These are phyloP conservation scores for Oryctolagus cuniculus DNA, from an alignment of 2,113 vertebrate species.

Conservation along the genomic window DNA sequence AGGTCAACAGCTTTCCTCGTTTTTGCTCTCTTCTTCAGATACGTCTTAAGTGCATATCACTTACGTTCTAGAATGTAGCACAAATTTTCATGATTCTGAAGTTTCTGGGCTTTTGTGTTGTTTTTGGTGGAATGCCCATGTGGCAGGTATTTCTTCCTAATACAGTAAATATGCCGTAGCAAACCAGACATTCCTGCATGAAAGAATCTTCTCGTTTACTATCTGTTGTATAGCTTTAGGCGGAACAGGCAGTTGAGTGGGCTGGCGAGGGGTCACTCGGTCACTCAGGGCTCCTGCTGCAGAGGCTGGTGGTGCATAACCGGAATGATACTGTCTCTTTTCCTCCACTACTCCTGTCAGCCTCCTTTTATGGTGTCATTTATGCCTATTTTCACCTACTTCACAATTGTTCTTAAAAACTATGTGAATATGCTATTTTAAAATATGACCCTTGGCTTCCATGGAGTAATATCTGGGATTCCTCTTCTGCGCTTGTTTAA, in stretches of 20 bases:
- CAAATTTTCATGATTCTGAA: background rate
- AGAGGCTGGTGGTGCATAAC: background rate
- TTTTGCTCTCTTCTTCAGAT: background rate
- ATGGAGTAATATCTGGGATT: background rate
- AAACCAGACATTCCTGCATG: background rate
- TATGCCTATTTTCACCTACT: background rate
- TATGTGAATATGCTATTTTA: background rate
- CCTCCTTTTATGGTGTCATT: background rate
- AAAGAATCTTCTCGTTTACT: background rate
- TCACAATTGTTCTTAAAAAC: background rate
- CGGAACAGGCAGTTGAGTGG: background rate
- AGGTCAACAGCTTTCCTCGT: background rate
- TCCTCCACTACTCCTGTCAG: background rate
- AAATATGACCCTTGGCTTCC: background rate
- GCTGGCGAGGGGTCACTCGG: no score
- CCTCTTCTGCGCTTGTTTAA: background rate
- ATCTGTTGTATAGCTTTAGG: background rate
- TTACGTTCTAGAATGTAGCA: background rate
- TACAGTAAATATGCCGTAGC: background rate
- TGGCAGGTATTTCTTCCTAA: background rate
- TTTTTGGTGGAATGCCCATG: background rate
- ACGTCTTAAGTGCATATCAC: background rate
- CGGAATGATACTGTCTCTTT: background rate
- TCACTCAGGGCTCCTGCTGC: background rate
- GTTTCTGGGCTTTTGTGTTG: background rate